These are phyloP conservation scores for Laterallus jamaicensis DNA, from an alignment of 2,113 vertebrate species.

Conservation along the genomic window DNA sequence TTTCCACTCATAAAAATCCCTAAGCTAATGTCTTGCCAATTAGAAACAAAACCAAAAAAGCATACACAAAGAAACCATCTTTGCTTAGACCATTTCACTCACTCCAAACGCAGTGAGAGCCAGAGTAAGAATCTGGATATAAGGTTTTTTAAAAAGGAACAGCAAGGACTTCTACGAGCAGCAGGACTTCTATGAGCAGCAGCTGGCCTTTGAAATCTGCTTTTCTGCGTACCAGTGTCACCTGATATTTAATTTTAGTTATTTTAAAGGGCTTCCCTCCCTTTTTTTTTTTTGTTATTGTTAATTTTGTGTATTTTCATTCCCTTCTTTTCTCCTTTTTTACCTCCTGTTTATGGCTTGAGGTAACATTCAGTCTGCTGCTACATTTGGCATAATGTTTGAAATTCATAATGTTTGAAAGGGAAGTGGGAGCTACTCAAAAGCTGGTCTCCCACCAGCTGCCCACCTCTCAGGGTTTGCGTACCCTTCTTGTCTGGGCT, in stretches of 20 bases:
- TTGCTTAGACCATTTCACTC: background rate
- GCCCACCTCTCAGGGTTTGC: background rate
- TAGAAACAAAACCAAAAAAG: background rate
- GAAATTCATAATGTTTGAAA: background rate
- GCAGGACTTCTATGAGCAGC: too few species aligned
- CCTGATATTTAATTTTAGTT: background rate
- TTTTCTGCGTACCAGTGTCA: background rate
- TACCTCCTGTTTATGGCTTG: background rate
- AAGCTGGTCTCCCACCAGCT: background rate
- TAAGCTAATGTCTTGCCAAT: background rate
- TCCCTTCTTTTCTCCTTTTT: background rate
- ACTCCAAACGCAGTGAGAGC: background rate
- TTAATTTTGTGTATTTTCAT: background rate
- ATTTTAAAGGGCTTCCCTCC: background rate
- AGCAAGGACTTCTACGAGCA: background rate
- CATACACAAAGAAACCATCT: background rate
- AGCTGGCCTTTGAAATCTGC: background rate
- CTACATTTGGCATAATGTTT: background rate
- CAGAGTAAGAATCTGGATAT: background rate
- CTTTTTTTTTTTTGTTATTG: background rate
- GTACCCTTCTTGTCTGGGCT: background rate
- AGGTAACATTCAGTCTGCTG: background rate
- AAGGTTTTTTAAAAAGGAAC: background rate
- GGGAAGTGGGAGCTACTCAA: background rate
- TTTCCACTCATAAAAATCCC: background rate